Evolutionary conservation across 2,888 invertebrate genomes (phyloP).

Genomic region (Diloba caeruleocephala): DNA sequence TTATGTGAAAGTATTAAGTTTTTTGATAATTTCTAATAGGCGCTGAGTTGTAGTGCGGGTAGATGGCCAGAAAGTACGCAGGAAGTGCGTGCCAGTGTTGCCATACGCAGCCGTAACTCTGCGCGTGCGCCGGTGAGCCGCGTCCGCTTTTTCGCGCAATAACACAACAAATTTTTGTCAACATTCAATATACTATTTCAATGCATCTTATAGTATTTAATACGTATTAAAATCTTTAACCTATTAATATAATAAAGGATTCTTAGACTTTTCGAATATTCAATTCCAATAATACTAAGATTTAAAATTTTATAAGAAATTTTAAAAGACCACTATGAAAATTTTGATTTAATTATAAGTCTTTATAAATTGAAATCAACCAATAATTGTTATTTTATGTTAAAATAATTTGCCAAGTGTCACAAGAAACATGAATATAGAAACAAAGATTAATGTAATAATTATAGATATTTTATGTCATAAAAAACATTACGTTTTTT

Average conservation of each 20-base stretch:
- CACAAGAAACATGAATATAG: conserved; percentile 12
- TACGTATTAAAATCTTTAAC: conserved; percentile 6
- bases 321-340: no score
- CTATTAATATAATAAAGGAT: neutral
- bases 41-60: conserved; percentile 82
- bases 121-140: conserved; percentile 58
- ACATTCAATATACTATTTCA: conserved; percentile 17
- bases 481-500: conserved; percentile 12
- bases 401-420: conserved; percentile 12
- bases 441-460: conserved; percentile 29
- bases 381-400: conserved; percentile 9
- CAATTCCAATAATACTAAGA: neutral
- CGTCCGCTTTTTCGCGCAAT: conserved; percentile 17
- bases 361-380: conserved; percentile 7
- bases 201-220: conserved; percentile 10
- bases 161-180: conserved; percentile 15
- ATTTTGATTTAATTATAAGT: no score
- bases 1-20: conserved; percentile 73
- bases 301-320: no score
- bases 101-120: conserved; percentile 77
- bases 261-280: neutral
- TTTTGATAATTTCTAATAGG: conserved; percentile 82
- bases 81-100: conserved; percentile 77
- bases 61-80: conserved; percentile 71
- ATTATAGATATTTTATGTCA: conserved; percentile 23